Base-by-base conservation (phyloP, 2,888 invertebrate genomes). In the Boloria euphrosyne region DNA sequence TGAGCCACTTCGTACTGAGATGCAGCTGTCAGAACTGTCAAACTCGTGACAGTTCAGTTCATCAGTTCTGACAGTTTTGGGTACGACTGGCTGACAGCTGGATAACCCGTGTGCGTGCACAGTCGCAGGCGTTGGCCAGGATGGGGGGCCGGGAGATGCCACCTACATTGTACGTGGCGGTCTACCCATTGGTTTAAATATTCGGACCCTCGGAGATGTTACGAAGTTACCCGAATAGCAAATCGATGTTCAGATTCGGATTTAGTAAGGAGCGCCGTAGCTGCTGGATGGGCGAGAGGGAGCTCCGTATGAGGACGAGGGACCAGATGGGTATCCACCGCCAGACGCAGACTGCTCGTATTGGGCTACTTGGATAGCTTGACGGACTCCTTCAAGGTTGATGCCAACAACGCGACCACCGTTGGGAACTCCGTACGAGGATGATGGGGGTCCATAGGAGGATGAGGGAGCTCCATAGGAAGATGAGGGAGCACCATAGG, bases 281-380 rank as follows among this genome's bases (percentile, higher is more conserved):
- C 95, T 94, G 85, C 95, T 93, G 79, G 94, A 93, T 71, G 95
- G 95, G 71, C 91, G 87, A 78, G 94, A 93, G 72, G 95, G 95
- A 71, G 93, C 87, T 70, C 93, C 93, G 83, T 93, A 93, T 60
- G 93, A 92, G 58, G 92, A 86, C 71, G 94, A 93, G 91, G 93
- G 95, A 71, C 90, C 94, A 68, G 90, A 89, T 22, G 86, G 83
- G 82, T 85, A 84, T 64, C 86, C 86, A 52, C 89, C 87, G 66
- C 81, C 78, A 62, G 14, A 27, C 53, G 81, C 93, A 89, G 85
- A 92, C 90, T 96, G 96, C 76, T 95, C 94, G 93, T 95, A 97
- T 80, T 97, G 96, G 52, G 97, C 97, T 72, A 97, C 97, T 85
- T 97, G 97, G 89, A 97, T 96, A 76, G 96, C 97, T 79, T 96